A percentile compares a stretch with the other conserved stretches of the same genome.
Conservation (phyloP, 2,888 invertebrate genomes). For the Polydrusus cervinus region DNA sequence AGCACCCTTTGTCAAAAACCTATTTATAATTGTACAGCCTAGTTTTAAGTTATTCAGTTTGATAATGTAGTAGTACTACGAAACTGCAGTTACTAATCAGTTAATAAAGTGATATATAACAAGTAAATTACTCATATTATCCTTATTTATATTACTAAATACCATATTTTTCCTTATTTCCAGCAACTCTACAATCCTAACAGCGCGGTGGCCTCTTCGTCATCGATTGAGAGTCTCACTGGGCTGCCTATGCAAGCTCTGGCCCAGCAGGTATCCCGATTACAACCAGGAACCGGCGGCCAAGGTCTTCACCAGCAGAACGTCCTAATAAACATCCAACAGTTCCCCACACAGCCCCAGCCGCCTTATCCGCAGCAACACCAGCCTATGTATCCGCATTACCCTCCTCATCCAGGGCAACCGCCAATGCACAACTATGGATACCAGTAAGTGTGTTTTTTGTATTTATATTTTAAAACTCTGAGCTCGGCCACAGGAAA, state of each 20-base stretch:
- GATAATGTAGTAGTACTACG: too few relatives aligned
- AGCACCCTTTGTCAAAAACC: too few relatives aligned
- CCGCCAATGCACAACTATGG: constrained; percentile 69
- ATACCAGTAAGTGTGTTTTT: constrained; percentile 67
- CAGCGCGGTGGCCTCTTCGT: constrained; percentile 55
- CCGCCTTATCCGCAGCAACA: constrained; percentile 71
- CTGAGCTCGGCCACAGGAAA: too few relatives aligned
- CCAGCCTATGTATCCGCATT: constrained; percentile 67
- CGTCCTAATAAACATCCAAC: constrained; percentile 79
- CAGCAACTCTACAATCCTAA: constrained; percentile 68
- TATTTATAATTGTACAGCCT: too few relatives aligned
- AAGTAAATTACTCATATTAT: too few relatives aligned
- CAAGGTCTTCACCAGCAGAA: constrained; percentile 77
- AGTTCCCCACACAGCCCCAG: constrained; percentile 74
- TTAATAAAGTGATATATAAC: too few relatives aligned
- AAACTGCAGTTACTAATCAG: too few relatives aligned
- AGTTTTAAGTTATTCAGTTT: too few relatives aligned
- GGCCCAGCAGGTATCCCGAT: constrained; percentile 71
- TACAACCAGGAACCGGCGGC: constrained; percentile 65
- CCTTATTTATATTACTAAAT: too few relatives aligned
- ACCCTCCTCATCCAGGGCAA: constrained; percentile 61
- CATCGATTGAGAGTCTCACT: constrained; percentile 64
- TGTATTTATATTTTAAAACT: neutral
- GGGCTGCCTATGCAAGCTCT: constrained; percentile 72
- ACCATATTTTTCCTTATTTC: constrained; percentile 7